phyloP scores from a whole-genome alignment of 1,140 invertebrate genomes.

The Conus betulinus region DNA sequence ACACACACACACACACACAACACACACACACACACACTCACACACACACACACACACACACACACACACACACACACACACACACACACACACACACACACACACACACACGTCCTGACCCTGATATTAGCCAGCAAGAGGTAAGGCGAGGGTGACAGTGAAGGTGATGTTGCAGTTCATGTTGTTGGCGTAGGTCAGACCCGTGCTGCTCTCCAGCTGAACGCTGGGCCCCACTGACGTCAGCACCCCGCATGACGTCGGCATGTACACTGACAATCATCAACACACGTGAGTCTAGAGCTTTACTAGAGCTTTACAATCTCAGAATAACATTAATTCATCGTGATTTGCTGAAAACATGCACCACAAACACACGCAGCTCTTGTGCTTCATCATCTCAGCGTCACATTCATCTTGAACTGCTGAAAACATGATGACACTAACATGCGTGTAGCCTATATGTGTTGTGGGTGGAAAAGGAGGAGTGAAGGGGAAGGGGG shows the following conservation, averaged over 20 bases:
- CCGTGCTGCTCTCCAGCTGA: conserved; percentile 48
- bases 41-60: not conserved
- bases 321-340: not conserved
- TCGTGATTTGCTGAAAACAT: too few species aligned
- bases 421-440: too few species aligned
- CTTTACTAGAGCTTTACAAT: not conserved
- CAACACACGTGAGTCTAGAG: conserved; percentile 4
- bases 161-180: conserved; percentile 49
- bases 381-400: too few species aligned
- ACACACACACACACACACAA: not conserved
- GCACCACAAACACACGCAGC: too few species aligned
- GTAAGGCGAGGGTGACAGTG: conserved; percentile 40
- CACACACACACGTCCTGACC: not conserved
- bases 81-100: not conserved
- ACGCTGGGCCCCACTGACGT: conserved; percentile 36
- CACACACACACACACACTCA: not conserved
- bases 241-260: conserved; percentile 42
- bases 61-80: not conserved
- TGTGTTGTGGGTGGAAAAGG: too few species aligned
- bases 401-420: too few species aligned
- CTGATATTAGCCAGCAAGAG: conserved; percentile 44
- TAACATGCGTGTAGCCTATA: too few species aligned
- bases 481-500: too few species aligned
- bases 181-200: conserved; percentile 46
- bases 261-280: conserved; percentile 45